Percentiles rank a stretch among this genome's conserved stretches.
These are phyloP conservation scores for Amyelois transitella DNA, from an alignment of 1,140 invertebrate genomes.

Conservation along the genomic window DNA sequence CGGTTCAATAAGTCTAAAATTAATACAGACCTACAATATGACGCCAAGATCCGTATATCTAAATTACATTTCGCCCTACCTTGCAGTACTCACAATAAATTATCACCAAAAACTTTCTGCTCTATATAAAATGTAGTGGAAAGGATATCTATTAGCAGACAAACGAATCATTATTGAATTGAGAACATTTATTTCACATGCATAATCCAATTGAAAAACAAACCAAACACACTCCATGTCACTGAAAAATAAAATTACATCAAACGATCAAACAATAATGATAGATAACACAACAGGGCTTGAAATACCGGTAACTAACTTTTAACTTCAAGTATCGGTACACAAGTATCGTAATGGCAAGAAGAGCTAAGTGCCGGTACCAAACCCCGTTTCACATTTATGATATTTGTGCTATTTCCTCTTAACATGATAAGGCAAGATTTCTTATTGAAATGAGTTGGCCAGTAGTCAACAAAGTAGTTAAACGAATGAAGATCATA, in stretches of 20 bases:
- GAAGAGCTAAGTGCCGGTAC: too few species aligned
- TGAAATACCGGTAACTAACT: too few species aligned
- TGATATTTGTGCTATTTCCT: neutral
- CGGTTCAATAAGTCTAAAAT: neutral
- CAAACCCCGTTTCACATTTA: too few species aligned
- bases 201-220: conserved; percentile 55
- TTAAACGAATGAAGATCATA: too few species aligned
- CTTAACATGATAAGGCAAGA: neutral
- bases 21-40: neutral
- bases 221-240: conserved; percentile 61
- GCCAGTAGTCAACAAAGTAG: too few species aligned
- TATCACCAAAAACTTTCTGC: neutral
- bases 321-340: too few species aligned
- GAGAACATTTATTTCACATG: conserved; percentile 70
- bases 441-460: too few species aligned
- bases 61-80: neutral
- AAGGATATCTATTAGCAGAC: conserved; percentile 16
- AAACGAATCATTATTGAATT: conserved; percentile 44
- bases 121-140: neutral
- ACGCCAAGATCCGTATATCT: neutral
- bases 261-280: conserved; percentile 26
- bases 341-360: too few species aligned
- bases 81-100: neutral
- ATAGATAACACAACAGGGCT: neutral
- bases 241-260: conserved; percentile 43